Conservation (phyloP, 2,113 vertebrate genomes). For the Chunga burmeisteri region DNA sequence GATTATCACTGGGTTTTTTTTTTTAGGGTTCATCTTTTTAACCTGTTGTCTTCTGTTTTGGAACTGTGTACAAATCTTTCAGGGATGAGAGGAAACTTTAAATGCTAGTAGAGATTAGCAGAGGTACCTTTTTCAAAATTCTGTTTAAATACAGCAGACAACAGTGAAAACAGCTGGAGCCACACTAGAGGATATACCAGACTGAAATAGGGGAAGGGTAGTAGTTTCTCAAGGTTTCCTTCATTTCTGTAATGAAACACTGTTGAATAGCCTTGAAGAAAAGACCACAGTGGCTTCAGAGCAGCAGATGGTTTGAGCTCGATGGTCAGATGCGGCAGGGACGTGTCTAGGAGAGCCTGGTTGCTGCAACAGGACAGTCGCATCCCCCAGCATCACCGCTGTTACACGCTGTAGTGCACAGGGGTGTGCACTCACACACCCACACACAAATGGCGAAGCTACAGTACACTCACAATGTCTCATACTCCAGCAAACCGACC, state of each 20-base stretch:
- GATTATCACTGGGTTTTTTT: rapidly evolving
- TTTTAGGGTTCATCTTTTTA: background rate
- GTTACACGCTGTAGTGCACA: background rate
- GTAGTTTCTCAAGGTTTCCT: background rate
- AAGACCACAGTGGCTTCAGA: background rate
- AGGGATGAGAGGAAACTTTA: background rate
- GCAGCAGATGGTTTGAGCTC: background rate
- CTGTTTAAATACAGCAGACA: background rate
- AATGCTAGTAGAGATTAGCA: background rate
- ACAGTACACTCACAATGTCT: background rate
- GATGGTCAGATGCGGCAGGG: background rate
- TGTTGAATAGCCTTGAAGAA: background rate
- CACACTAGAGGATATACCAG: background rate
- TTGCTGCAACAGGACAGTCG: background rate
- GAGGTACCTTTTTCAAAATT: background rate
- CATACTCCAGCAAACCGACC: background rate
- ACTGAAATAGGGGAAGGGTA: background rate
- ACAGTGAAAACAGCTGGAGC: background rate
- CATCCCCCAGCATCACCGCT: background rate
- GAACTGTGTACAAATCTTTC: background rate
- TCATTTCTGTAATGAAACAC: background rate
- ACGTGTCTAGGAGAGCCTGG: background rate
- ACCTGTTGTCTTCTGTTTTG: background rate
- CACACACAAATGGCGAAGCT: background rate
- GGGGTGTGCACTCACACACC: background rate